These are phyloP conservation scores for Clarias gariepinus DNA, from an alignment of 2,113 vertebrate species.

Conservation along the genomic window DNA sequence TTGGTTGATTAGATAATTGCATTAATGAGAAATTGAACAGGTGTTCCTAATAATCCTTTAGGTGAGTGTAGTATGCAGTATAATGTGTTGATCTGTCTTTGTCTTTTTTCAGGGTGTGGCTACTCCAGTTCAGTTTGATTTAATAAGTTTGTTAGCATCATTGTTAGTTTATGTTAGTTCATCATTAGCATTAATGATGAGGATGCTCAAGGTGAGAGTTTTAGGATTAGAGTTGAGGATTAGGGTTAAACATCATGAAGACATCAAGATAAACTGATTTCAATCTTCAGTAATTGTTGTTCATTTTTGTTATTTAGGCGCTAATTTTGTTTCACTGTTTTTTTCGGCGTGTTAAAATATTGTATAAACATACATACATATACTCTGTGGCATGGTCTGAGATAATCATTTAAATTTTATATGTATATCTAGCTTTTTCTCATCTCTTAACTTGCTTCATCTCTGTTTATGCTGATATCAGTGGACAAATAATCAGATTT, in stretches of 20 bases:
- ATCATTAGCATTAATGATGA: too few species aligned
- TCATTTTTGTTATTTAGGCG: not conserved
- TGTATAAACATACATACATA: not conserved
- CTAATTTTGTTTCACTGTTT: not conserved
- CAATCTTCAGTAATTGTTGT: not conserved
- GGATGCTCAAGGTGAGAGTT: not conserved
- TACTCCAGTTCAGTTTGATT: not conserved
- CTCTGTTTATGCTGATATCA: not conserved
- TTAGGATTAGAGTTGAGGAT: not conserved
- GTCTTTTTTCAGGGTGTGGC: not conserved
- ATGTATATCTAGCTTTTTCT: not conserved
- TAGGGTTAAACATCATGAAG: not conserved
- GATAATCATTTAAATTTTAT: not conserved
- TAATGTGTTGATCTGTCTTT: not conserved
- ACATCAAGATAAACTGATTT: not conserved
- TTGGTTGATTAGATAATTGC: too few species aligned
- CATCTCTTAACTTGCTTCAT: not conserved
- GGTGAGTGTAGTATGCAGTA: too few species aligned
- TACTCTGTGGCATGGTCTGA: not conserved
- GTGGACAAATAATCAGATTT: too few species aligned
- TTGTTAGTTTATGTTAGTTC: too few species aligned
- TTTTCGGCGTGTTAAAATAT: not conserved
- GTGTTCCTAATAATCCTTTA: too few species aligned
- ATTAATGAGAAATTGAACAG: too few species aligned
- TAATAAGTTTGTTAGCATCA: not conserved